Evolutionary conservation across 2,113 vertebrate genomes (phyloP), one percentile per base, ranked within the genome.

Genomic region (chimpanzee (Pan troglodytes)): DNA sequence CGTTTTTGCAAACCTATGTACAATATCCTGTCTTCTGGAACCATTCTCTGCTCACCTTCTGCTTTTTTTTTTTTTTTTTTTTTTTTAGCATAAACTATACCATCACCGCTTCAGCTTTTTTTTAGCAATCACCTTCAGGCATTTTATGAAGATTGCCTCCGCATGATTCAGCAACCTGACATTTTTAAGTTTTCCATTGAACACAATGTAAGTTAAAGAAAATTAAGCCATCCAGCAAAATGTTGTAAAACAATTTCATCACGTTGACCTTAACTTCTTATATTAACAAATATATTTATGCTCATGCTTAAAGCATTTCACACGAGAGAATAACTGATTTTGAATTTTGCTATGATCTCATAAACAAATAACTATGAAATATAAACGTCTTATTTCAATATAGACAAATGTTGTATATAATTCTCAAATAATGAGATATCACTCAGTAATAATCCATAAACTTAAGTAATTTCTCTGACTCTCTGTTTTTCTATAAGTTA

Each of bases 141-240:
- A 68, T 88, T 70, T 85, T 30, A 85, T 3, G 43, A n/a, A 91
- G 67, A 68, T 6, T 22, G 11, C 1, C 35, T 88, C 52, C 27
- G 30, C 38, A 52, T 45, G 78, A 85, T 59, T 95, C 35, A 52
- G 2, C 14, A 88, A 73, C 16, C 38, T 52, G 84, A 80, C 22
- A 38, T 75, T 89, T 96, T 85, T 83, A 85, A 94, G 22, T 64
- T 78, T 90, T 32, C 9, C 43, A 87, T 81, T 92, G 72, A 75
- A 78, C 11, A 92, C 30, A 78, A 85, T 0, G 2, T 18, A 76
- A 55, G 25, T 68, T 81, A 59, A 67, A 87, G 73, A 52, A 93
- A 81, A 73, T 50, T 81, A 94, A 93, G 48, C 17, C 38, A 57
- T 55, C 18, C 50, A 95, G 48, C 48, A 59, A 64, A 90, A 57